Percentiles rank a stretch among this genome's conserved stretches.
These are phyloP conservation scores for Sebastolobus alascanus DNA, from an alignment of 2,797 vertebrate species.

Conservation along the genomic window DNA sequence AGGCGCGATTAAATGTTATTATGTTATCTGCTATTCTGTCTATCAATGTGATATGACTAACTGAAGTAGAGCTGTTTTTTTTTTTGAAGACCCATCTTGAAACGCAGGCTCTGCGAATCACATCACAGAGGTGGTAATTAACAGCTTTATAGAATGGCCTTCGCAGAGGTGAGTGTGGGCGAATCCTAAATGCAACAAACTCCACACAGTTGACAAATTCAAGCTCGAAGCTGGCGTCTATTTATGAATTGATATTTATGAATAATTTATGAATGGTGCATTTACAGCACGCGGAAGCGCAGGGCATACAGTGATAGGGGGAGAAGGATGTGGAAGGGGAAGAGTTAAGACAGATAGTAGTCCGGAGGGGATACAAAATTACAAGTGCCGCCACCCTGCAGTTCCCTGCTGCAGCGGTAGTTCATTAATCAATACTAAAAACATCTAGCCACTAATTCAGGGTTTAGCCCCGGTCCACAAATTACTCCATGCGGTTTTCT, in stretches of 20 bases:
- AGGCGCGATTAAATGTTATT: constrained; percentile 50
- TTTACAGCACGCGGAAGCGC: constrained; percentile 26
- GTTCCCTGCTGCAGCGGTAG: constrained; percentile 37
- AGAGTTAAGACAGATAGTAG: constrained; percentile 33
- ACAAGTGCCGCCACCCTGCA: constrained; percentile 45
- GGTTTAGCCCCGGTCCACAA: constrained; percentile 41
- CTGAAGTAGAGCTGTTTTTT: constrained; percentile 11
- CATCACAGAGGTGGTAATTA: constrained; percentile 56
- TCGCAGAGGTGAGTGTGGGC: constrained; percentile 38
- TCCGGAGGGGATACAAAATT: constrained; percentile 57
- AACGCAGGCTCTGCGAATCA: constrained; percentile 36
- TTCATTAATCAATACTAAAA: constrained; percentile 71
- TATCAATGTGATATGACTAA: constrained; percentile 41
- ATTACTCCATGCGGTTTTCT: constrained; percentile 39
- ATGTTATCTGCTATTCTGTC: constrained; percentile 54
- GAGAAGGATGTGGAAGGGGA: constrained; percentile 15
- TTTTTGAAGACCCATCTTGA: constrained; percentile 21
- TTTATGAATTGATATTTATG: constrained; percentile 51
- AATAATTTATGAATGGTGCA: constrained; percentile 57
- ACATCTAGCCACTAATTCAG: constrained; percentile 52
- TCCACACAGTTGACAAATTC: constrained; percentile 33
- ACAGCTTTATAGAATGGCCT: constrained; percentile 38
- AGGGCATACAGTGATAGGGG: constrained; percentile 10
- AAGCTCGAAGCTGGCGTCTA: constrained; percentile 37
- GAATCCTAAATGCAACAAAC: constrained; percentile 31